phyloP scores from a whole-genome alignment of 2,888 invertebrate genomes.

The Ophraella communa region DNA sequence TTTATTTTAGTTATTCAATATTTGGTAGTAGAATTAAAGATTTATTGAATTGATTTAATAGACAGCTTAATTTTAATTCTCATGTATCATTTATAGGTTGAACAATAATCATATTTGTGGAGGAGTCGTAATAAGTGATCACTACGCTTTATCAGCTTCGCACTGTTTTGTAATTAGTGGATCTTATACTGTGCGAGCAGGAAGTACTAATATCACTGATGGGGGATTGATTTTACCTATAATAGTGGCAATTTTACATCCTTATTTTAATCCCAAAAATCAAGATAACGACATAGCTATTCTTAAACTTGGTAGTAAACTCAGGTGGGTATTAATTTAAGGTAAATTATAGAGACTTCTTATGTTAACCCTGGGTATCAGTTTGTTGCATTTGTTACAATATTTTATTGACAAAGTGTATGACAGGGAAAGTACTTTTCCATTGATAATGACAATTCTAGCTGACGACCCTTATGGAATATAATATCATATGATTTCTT shows the following conservation, averaged over 20 bases:
- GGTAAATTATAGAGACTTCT: not conserved
- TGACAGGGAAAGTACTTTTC: too few species aligned
- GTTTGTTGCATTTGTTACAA: too few species aligned
- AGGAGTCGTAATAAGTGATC: conserved; percentile 35
- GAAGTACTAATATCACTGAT: conserved; percentile 27
- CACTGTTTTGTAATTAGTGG: conserved; percentile 39
- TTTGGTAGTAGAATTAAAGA: too few species aligned
- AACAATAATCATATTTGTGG: conserved; percentile 38
- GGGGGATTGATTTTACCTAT: conserved; percentile 38
- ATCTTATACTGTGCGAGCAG: conserved; percentile 39
- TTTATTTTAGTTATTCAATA: too few species aligned
- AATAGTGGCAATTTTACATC: conserved; percentile 39
- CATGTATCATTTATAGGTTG: conserved; percentile 17
- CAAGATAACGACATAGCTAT: conserved; percentile 42
- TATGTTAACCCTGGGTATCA: too few species aligned
- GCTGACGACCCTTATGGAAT: too few species aligned
- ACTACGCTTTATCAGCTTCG: conserved; percentile 38
- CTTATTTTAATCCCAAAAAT: conserved; percentile 21
- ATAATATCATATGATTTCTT: too few species aligned
- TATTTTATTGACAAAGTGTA: too few species aligned
- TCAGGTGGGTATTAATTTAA: conserved; percentile 29
- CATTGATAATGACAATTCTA: too few species aligned
- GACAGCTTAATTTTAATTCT: conserved; percentile 1
- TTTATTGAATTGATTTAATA: too few species aligned
- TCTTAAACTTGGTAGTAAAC: conserved; percentile 31